Evolutionary conservation across 2,888 invertebrate genomes (phyloP), one percentile per base, ranked within the genome.

Genomic region (Melangyna quadrimaculata): DNA sequence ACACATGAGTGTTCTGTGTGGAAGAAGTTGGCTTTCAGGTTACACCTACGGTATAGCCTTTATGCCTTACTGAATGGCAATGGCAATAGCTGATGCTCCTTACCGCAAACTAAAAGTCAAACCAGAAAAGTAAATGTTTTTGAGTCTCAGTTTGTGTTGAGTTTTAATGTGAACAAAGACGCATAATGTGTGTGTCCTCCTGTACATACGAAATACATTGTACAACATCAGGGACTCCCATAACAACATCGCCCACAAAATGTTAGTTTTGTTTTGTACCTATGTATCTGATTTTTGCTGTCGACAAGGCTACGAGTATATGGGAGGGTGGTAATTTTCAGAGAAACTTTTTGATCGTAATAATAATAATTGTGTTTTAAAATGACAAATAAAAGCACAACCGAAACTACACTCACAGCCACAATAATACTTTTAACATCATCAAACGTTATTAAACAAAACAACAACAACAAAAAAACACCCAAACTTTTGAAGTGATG

Each of bases 91-190:
- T 65, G 51, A 40, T 57, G 32, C 19, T 73, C n/a, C 12, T 80
- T 53, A 35, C 78, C 82, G n/a, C 71, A 72, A 69, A 82, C 78
- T 51, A 65, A 72, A 53, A 69, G 67, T 45, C 9, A 2, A 71
- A 77, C 63, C 63, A 45, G 70, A 51, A 65, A 65, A 77, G 71
- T 71, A 67, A 81, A 71, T 81, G 71, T 71, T 71, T 77, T 71
- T 48, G 17, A 55, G 17, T 55, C 37, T 67, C 32, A 51, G 43
- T 79, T 74, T 74, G 67, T 32, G 43, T 48, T 72, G 19, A 27
- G 19, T 65, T 70, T n/a, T 63, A 69, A 71, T 48, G 37, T 59
- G 63, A 37, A 67, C 48, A 70, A 14, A 45, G 14, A 37, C 63
- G 55, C 72, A 63, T 32, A 55, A 72, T 48, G 48, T 37, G 45